Percentiles rank a stretch among this genome's conserved stretches.
Conservation (phyloP, 2,888 invertebrate genomes). For the Formica aserva region DNA sequence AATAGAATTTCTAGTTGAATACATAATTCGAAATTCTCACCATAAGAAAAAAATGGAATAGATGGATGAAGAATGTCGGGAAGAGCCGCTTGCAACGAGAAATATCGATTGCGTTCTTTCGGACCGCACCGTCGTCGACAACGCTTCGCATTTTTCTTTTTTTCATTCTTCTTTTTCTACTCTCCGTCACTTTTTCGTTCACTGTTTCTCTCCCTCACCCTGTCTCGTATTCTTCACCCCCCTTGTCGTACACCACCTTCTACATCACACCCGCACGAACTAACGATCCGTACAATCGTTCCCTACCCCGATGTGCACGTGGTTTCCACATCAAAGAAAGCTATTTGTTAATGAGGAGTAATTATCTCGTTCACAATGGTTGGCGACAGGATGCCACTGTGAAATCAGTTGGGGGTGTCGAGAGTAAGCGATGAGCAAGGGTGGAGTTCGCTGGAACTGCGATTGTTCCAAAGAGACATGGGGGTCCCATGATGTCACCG, state of each 20-base stretch:
- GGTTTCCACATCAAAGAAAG: constrained; percentile 81
- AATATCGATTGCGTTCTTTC: constrained; percentile 78
- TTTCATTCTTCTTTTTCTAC: not conserved
- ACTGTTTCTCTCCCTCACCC: constrained; percentile 48
- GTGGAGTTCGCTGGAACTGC: constrained; percentile 36
- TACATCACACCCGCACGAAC: constrained; percentile 16
- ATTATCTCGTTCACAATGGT: constrained; percentile 81
- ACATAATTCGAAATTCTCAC: not conserved
- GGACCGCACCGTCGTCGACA: constrained; percentile 71
- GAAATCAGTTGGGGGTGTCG: constrained; percentile 44
- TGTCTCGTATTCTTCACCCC: constrained; percentile 33
- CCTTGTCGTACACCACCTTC: constrained; percentile 36
- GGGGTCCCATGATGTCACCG: not conserved
- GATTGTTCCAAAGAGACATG: not conserved
- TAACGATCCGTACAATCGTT: constrained; percentile 36
- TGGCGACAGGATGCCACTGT: constrained; percentile 66
- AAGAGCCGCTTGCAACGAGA: constrained; percentile 64
- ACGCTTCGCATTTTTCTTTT: constrained; percentile 36
- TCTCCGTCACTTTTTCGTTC: constrained; percentile 13
- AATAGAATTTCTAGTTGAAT: constrained; percentile 1
- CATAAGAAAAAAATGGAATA: not conserved
- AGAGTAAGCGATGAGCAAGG: constrained; percentile 54
- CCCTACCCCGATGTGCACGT: constrained; percentile 69
- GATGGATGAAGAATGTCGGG: constrained; percentile 50
- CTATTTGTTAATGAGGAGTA: constrained; percentile 83